These are phyloP conservation scores for Plumapathes pennacea DNA, from an alignment of 92 coral and sea anemone species.

Conservation along the genomic window DNA sequence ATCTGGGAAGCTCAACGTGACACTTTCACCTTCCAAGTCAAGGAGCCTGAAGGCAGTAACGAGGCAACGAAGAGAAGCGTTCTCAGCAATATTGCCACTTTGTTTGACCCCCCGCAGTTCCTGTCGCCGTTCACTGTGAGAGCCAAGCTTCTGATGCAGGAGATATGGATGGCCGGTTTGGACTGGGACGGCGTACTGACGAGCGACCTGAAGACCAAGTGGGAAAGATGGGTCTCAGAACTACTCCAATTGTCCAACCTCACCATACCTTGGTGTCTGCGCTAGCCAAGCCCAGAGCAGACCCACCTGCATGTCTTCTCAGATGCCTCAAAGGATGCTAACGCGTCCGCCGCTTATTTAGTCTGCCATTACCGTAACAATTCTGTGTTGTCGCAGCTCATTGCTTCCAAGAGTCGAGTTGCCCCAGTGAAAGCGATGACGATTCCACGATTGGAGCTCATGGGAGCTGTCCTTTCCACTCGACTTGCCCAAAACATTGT, in stretches of 20 bases:
- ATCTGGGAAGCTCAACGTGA: conserved; percentile 37
- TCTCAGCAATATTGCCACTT: conserved; percentile 39
- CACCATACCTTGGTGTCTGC: conserved; percentile 36
- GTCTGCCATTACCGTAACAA: conserved; percentile 9
- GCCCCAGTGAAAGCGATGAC: conserved; percentile 28
- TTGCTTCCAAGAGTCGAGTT: conserved; percentile 36
- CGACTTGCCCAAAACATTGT: conserved; percentile 20
- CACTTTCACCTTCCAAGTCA: conserved; percentile 18
- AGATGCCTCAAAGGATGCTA: conserved; percentile 44
- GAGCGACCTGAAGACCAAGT: conserved; percentile 18
- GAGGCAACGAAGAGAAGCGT: conserved; percentile 40
- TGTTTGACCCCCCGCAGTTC: conserved; percentile 54
- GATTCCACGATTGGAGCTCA: conserved; percentile 20
- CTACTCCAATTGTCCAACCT: conserved; percentile 20
- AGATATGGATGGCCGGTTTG: conserved; percentile 43
- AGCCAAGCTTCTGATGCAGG: conserved; percentile 50
- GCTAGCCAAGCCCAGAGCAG: conserved; percentile 10
- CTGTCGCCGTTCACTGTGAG: conserved; percentile 36
- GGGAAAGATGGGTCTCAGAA: conserved; percentile 25
- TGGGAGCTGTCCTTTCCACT: conserved; percentile 47
- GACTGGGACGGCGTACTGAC: conserved; percentile 55
- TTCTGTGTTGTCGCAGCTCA: conserved; percentile 14
- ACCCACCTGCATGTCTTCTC: conserved; percentile 21
- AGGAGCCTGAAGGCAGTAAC: not conserved
- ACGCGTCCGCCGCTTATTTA: conserved; percentile 20